Conservation (phyloP, 2,113 vertebrate genomes). For the Grallaria varia region DNA sequence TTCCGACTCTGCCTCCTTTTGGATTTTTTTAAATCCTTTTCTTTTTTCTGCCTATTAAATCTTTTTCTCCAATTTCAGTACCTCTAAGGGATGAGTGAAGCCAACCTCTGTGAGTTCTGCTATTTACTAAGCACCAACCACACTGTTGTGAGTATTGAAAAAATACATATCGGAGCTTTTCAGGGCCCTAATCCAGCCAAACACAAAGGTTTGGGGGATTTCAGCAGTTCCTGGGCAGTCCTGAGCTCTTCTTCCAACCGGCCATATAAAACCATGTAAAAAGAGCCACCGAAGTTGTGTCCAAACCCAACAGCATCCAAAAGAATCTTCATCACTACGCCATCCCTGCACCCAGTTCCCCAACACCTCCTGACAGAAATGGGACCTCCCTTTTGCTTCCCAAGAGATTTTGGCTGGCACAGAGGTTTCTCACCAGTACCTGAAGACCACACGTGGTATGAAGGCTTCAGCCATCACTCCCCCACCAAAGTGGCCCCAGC, state of each 20-base stretch:
- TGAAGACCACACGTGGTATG: accelerated
- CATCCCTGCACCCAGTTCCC: neutral
- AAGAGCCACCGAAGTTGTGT: neutral
- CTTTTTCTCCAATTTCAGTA: neutral
- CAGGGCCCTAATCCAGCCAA: neutral
- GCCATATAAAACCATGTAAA: accelerated
- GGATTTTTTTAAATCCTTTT: neutral
- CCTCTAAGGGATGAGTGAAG: neutral
- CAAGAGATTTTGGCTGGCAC: neutral
- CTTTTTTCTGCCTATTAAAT: neutral
- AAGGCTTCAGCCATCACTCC: neutral
- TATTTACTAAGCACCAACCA: neutral
- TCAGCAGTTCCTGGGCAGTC: neutral
- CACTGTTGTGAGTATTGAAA: neutral
- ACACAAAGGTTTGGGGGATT: neutral
- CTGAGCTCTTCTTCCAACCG: neutral
- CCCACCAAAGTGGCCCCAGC: neutral
- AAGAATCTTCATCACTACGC: neutral
- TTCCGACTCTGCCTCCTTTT: neutral
- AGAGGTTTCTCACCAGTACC: accelerated
- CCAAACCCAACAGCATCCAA: neutral
- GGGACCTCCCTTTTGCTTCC: neutral
- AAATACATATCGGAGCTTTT: neutral
- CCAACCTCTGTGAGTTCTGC: neutral
- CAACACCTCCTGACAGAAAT: neutral